Evolutionary conservation across 2,113 vertebrate genomes (phyloP), one percentile per base, ranked within the genome.

Genomic region (Maccullochella peelii): DNA sequence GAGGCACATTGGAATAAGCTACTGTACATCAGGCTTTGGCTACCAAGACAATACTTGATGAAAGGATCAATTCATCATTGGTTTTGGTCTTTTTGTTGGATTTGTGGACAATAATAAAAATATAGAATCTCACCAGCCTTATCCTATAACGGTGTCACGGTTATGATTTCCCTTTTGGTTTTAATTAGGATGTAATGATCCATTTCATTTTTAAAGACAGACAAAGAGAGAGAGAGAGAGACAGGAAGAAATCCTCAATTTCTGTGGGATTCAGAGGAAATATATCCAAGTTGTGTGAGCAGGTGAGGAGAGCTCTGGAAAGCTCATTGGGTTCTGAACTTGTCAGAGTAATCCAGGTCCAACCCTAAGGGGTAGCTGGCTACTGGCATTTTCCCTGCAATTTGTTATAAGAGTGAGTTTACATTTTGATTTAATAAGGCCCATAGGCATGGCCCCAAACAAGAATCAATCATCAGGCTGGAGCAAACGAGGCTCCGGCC

Each of bases 391-490:
- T 94, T 92, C 77, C 77, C 88, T 92, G 77, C 93, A 86, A 92
- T 94, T 91, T 93, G 91, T 93, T 94, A 88, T 91, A 79, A 85
- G 84, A 89, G 85, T 87, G 92, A 91, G 90, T 95, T 94, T 92
- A 94, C 93, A 92, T 95, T 93, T 94, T 91, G 88, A 94, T 93
- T 95, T 93, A 95, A 94, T 94, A 92, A 95, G 88, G 91, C 92
- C 93, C 92, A 93, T 77, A 92, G 93, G 92, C 92, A 93, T 91
- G 81, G 83, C 93, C 86, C 74, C 77, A 49, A 93, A 94, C 90
- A 93, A 94, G 91, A 95, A 95, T 94, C 89, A 94, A 93, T 95
- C 91, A 90, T 89, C 84, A 55, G 49, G 75, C 76, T 86, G 78
- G 65, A 88, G 82, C 70, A 86, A 91, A 94, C 63, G 30, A 90